Percentiles rank a stretch among this genome's conserved stretches.
phyloP scores from a whole-genome alignment of 2,113 vertebrate species.

The Miniopterus natalensis region DNA sequence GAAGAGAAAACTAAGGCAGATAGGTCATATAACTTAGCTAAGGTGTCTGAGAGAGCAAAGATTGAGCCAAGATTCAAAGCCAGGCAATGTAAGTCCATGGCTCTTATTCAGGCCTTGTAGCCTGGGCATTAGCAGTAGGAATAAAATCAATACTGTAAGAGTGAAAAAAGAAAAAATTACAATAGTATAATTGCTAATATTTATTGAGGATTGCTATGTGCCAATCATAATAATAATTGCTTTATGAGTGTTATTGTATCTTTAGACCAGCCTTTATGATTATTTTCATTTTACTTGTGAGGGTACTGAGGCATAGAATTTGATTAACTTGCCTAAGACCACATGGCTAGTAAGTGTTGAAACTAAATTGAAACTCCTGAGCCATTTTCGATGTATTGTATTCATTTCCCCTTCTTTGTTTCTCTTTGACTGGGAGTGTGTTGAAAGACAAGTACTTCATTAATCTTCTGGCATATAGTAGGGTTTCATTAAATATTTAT shows the following conservation, averaged over 20 bases:
- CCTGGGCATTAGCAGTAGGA: constrained; percentile 6
- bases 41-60: background rate
- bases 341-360: background rate
- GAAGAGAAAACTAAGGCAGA: constrained; percentile 22
- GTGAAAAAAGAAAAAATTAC: background rate
- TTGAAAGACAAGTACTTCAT: constrained; percentile 38
- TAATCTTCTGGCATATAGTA: constrained; percentile 23
- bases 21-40: background rate
- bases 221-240: background rate
- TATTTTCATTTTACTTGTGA: constrained; percentile 55
- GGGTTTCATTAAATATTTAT: constrained; percentile 43
- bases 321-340: constrained; percentile 16
- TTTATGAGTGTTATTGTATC: constrained; percentile 37
- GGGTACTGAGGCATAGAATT: background rate
- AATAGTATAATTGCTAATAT: background rate
- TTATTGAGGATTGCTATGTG: constrained; percentile 9
- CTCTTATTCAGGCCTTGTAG: background rate
- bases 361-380: constrained; percentile 44
- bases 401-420: constrained; percentile 11
- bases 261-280: constrained; percentile 42
- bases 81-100: background rate
- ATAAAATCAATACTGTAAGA: constrained; percentile 31
- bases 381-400: background rate
- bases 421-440: background rate
- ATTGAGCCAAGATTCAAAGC: constrained; percentile 24